phyloP scores from a whole-genome alignment of 2,797 vertebrate species.

The Denticeps clupeoides region DNA sequence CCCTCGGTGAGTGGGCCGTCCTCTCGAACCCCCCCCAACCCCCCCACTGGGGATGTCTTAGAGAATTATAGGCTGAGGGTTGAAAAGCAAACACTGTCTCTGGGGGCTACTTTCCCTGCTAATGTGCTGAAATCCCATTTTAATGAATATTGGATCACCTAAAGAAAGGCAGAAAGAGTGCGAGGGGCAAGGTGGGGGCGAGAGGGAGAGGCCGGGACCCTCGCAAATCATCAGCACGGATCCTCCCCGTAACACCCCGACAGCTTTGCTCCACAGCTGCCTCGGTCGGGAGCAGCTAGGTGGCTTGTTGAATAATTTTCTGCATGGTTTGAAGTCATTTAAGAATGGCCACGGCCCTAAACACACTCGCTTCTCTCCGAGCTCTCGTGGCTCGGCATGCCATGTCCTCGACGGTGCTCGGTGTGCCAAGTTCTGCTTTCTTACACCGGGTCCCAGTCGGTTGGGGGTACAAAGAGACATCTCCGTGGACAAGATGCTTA shows the following conservation, averaged over 20 bases:
- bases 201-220: slow-evolving; percentile 19
- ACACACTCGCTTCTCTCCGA: slow-evolving; percentile 3
- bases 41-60: slow-evolving; percentile 57
- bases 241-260: slow-evolving; percentile 29
- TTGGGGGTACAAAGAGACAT: background rate
- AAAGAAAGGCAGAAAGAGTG: slow-evolving; percentile 23
- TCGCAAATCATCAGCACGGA: slow-evolving; percentile 32
- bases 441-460: background rate
- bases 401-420: background rate
- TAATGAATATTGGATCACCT: slow-evolving; percentile 71
- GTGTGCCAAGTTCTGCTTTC: background rate
- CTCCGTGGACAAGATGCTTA: too few species aligned
- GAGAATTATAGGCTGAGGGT: slow-evolving; percentile 69
- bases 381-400: background rate
- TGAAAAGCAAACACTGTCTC: slow-evolving; percentile 67
- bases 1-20: slow-evolving; percentile 54
- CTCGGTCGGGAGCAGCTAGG: slow-evolving; percentile 29
- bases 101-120: slow-evolving; percentile 60
- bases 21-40: slow-evolving; percentile 6
- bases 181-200: background rate
- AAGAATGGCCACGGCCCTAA: slow-evolving; percentile 26
- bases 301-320: slow-evolving; percentile 38
- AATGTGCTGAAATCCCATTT: slow-evolving; percentile 72
- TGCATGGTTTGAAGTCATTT: slow-evolving; percentile 38
- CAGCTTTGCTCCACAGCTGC: slow-evolving; percentile 34